These are phyloP conservation scores for Phallusia fumigata DNA, from an alignment of 23 tunicate species.

Conservation along the genomic window DNA sequence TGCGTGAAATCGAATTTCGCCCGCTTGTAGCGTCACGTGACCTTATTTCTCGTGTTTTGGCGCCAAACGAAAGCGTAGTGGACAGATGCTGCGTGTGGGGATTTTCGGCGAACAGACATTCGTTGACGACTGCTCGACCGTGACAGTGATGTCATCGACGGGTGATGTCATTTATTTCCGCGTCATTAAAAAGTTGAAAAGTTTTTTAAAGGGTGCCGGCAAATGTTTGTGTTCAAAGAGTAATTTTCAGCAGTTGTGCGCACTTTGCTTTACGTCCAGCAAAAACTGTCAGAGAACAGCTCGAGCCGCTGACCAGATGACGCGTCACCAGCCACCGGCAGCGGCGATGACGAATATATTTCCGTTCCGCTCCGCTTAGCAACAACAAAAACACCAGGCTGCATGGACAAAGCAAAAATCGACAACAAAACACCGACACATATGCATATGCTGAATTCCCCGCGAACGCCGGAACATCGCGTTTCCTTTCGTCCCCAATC, in stretches of 20 bases:
- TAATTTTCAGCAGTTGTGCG: too few relatives aligned
- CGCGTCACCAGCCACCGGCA: neutral
- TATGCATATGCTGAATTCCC: neutral
- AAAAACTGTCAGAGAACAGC: too few relatives aligned
- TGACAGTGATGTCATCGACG: neutral
- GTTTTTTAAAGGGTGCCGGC: too few relatives aligned
- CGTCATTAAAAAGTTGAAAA: too few relatives aligned
- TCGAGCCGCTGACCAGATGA: neutral
- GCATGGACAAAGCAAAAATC: too few relatives aligned
- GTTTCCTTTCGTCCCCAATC: neutral
- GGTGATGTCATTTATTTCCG: too few relatives aligned
- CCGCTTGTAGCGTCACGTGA: neutral
- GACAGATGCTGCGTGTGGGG: neutral
- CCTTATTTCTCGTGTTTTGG: neutral
- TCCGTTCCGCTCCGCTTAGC: conserved; percentile 1
- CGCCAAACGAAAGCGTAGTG: neutral
- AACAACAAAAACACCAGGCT: neutral
- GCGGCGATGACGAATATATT: conserved; percentile 4
- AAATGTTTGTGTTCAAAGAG: too few relatives aligned
- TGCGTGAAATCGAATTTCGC: neutral
- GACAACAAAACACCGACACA: neutral
- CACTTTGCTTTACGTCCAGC: too few relatives aligned
- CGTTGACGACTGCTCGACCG: neutral
- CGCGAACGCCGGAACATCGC: neutral
- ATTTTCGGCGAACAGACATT: neutral